Percentiles rank a stretch among this genome's conserved stretches.
phyloP scores from a whole-genome alignment of 2,888 invertebrate genomes.

The Philopedon plagiatum region DNA sequence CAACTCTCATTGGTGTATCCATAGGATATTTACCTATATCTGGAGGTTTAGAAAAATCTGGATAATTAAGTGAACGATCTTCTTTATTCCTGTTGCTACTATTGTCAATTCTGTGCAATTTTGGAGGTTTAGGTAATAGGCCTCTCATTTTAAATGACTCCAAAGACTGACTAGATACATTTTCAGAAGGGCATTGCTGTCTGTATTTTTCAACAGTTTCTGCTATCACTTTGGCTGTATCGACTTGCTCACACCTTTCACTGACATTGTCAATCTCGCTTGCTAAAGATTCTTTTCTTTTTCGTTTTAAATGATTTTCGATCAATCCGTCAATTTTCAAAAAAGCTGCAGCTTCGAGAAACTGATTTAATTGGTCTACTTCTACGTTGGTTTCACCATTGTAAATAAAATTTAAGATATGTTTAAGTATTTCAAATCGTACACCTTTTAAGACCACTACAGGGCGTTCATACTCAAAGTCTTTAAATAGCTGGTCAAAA shows the following conservation, averaged over 20 bases:
- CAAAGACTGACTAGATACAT: background rate
- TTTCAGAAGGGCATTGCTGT: background rate
- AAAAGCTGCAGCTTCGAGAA: constrained; percentile 76
- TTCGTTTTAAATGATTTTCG: constrained; percentile 36
- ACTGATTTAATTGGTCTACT: constrained; percentile 75
- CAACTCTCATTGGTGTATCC: background rate
- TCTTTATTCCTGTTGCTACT: background rate
- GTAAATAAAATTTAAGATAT: constrained; percentile 78
- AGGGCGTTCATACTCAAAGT: constrained; percentile 79
- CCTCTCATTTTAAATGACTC: background rate
- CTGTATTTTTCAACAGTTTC: background rate
- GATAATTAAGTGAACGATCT: background rate
- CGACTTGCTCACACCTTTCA: background rate
- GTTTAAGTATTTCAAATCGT: constrained; percentile 75
- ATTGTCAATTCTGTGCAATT: background rate
- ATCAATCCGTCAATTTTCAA: constrained; percentile 77
- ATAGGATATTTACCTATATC: constrained; percentile 6
- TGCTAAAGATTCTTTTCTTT: constrained; percentile 1
- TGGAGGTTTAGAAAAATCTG: background rate
- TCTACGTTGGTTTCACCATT: constrained; percentile 80
- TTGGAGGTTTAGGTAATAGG: background rate
- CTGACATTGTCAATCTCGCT: background rate
- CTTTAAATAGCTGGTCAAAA: constrained; percentile 72
- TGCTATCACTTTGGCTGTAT: background rate
- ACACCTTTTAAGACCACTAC: constrained; percentile 80